phyloP scores from a whole-genome alignment of 2,888 invertebrate genomes.

The Acleris sparsana region DNA sequence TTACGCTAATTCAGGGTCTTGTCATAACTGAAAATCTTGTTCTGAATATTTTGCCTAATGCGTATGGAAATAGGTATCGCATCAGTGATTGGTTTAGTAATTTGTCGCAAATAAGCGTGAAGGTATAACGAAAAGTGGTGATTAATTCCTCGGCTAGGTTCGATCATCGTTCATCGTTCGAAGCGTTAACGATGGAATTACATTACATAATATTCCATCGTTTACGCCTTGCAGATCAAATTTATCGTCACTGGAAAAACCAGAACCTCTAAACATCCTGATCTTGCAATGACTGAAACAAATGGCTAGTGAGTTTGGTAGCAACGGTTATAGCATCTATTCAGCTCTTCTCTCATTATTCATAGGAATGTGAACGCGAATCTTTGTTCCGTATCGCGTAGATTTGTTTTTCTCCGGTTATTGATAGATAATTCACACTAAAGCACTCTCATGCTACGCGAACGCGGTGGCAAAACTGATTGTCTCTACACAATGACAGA shows the following conservation, averaged over 20 bases:
- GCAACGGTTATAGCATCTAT: too few species aligned
- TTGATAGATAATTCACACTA: slow-evolving; percentile 42
- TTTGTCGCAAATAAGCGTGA: neutral
- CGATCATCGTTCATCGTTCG: too few species aligned
- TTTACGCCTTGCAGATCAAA: too few species aligned
- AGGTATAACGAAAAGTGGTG: too few species aligned
- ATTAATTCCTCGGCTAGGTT: too few species aligned
- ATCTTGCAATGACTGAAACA: too few species aligned
- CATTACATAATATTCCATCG: too few species aligned
- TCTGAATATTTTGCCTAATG: neutral
- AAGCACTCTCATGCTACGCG: slow-evolving; percentile 42
- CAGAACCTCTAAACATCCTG: too few species aligned
- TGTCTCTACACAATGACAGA: slow-evolving; percentile 44
- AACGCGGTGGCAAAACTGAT: slow-evolving; percentile 38
- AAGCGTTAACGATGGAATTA: too few species aligned
- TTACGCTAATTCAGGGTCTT: slow-evolving; percentile 23
- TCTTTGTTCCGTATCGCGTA: neutral
- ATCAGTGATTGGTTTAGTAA: neutral
- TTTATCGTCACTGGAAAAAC: too few species aligned
- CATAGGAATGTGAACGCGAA: neutral
- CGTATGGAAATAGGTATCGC: neutral
- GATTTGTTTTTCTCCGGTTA: slow-evolving; percentile 21
- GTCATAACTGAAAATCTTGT: slow-evolving; percentile 15
- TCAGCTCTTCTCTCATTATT: neutral
- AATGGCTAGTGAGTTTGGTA: too few species aligned